Percentiles rank a stretch among this genome's conserved stretches.
Evolutionary conservation across 1,140 invertebrate genomes (phyloP).

Genomic region (Charaxes varanes): DNA sequence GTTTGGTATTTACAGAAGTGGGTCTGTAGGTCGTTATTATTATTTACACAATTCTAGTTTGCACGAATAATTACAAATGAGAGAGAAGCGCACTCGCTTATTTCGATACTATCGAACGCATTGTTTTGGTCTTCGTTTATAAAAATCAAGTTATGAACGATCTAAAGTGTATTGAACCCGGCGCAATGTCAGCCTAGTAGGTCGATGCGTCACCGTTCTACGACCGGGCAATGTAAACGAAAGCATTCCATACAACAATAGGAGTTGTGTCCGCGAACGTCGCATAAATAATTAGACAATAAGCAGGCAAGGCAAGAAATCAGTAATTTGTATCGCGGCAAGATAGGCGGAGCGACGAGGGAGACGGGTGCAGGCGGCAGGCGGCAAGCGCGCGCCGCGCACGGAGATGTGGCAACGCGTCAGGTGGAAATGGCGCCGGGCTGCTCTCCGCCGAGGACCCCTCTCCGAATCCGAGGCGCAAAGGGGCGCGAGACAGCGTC

Average conservation of each 20-base stretch:
- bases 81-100: too few species aligned
- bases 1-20: constrained; percentile 11
- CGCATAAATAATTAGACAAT: constrained; percentile 71
- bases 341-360: constrained; percentile 61
- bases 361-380: constrained; percentile 49
- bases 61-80: too few species aligned
- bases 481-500: too few species aligned
- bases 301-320: constrained; percentile 66
- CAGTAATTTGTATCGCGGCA: constrained; percentile 58
- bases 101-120: background rate
- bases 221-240: constrained; percentile 39
- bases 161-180: constrained; percentile 63
- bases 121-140: constrained; percentile 3
- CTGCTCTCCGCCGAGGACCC: constrained; percentile 71
- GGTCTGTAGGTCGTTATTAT: constrained; percentile 15
- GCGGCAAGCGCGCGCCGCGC: constrained; percentile 54
- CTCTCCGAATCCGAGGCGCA: constrained; percentile 31
- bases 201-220: constrained; percentile 51
- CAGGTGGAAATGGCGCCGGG: constrained; percentile 70
- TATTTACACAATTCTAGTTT: constrained; percentile 5
- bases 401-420: constrained; percentile 70
- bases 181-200: constrained; percentile 53
- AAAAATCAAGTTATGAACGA: constrained; percentile 19
- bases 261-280: constrained; percentile 54
- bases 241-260: constrained; percentile 54